Conservation (phyloP, 2,888 invertebrate species). For the Polyommatus icarus region DNA sequence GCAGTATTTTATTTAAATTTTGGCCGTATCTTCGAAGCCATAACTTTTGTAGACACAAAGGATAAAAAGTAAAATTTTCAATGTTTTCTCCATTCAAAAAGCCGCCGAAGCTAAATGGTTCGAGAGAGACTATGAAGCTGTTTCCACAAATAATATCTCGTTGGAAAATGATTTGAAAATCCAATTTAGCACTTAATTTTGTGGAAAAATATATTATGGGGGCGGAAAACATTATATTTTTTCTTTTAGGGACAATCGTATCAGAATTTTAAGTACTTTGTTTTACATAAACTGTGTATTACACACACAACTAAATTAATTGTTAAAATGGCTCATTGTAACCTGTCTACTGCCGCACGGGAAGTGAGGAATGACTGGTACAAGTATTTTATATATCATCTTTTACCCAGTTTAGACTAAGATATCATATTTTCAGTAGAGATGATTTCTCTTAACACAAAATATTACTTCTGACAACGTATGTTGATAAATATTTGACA, state of each 20-base stretch:
- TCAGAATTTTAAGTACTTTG: background rate
- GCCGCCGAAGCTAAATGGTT: conserved; percentile 40
- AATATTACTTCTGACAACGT: background rate
- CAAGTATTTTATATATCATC: background rate
- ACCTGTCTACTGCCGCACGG: too few species aligned
- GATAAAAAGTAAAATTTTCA: conserved; percentile 29
- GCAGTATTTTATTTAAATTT: background rate
- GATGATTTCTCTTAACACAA: background rate
- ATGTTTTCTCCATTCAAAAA: conserved; percentile 40
- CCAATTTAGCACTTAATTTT: conserved; percentile 35
- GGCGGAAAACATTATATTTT: conserved; percentile 23
- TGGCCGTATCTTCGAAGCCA: background rate
- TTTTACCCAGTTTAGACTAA: background rate
- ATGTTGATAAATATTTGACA: background rate
- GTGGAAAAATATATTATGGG: conserved; percentile 34
- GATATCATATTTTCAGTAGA: background rate
- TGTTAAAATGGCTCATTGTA: too few species aligned
- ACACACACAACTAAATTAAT: background rate
- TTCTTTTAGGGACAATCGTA: background rate
- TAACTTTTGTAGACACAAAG: background rate
- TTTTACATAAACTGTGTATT: background rate
- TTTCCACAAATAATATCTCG: conserved; percentile 34
- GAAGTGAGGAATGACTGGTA: background rate
- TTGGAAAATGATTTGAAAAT: conserved; percentile 32
- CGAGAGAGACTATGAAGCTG: conserved; percentile 35